These are phyloP conservation scores for Harpalus rufipes DNA, from an alignment of 2,888 invertebrate genomes.

Conservation along the genomic window DNA sequence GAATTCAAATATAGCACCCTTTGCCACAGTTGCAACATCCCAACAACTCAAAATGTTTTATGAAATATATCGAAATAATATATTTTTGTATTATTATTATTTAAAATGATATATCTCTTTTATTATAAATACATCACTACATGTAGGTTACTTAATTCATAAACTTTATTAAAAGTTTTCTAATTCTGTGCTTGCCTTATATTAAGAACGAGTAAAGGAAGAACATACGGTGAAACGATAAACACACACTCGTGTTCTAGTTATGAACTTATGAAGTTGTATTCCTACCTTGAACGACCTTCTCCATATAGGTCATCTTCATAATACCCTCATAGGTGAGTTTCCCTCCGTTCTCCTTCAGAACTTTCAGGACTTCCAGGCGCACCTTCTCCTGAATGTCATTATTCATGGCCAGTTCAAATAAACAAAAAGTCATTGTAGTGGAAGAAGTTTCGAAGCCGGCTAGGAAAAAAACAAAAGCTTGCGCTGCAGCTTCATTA, in stretches of 20 bases:
- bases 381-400: conserved; percentile 65
- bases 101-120: too few relatives aligned
- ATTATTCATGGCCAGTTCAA: conserved; percentile 60
- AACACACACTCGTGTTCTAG: not conserved
- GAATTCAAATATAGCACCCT: too few relatives aligned
- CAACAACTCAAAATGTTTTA: too few relatives aligned
- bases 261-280: not conserved
- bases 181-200: not conserved
- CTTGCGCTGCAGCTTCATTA: conserved; percentile 67
- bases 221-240: not conserved
- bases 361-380: conserved; percentile 57
- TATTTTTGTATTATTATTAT: too few relatives aligned
- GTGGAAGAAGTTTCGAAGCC: conserved; percentile 67
- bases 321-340: conserved; percentile 62
- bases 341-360: conserved; percentile 65
- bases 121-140: too few relatives aligned
- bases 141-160: too few relatives aligned
- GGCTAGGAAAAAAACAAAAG: conserved; percentile 67
- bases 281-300: conserved; percentile 58
- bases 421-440: conserved; percentile 65
- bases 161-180: not conserved
- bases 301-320: conserved; percentile 65
- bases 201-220: not conserved
- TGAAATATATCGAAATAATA: too few relatives aligned
- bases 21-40: too few relatives aligned